Conservation (phyloP, 2,797 vertebrate genomes). For the Catostomus latipinnis region DNA sequence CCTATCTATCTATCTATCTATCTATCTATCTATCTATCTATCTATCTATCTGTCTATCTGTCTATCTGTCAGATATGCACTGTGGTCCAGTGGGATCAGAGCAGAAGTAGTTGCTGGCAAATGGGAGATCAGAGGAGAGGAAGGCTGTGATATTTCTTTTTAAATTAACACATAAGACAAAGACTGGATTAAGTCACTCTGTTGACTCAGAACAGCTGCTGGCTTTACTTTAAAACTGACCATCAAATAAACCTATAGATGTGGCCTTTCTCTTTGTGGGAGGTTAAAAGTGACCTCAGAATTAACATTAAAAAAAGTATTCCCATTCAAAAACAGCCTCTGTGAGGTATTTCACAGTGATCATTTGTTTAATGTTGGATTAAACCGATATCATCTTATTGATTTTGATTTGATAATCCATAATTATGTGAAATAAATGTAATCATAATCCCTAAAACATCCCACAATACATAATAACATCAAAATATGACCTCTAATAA, state of each 20-base stretch:
- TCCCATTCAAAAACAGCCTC: neutral
- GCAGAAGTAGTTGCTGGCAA: constrained; percentile 55
- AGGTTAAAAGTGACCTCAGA: neutral
- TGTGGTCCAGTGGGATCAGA: constrained; percentile 21
- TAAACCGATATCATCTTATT: too few relatives aligned
- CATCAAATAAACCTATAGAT: constrained; percentile 27
- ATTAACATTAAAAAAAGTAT: neutral
- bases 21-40: neutral
- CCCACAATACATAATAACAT: too few relatives aligned
- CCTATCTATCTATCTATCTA: neutral
- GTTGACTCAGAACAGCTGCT: constrained; percentile 17
- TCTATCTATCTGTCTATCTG: constrained; percentile 35
- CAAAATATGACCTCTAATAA: too few relatives aligned
- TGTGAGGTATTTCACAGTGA: neutral
- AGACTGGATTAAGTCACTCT: neutral
- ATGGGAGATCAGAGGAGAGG: constrained; percentile 47
- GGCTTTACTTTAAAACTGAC: neutral
- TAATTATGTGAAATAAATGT: neutral
- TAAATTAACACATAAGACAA: constrained; percentile 61
- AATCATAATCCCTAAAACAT: too few relatives aligned
- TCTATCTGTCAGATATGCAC: constrained; percentile 17
- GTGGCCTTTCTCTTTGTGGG: constrained; percentile 14
- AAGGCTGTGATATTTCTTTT: constrained; percentile 61
- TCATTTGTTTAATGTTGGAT: neutral
- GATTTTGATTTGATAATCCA: neutral